A percentile compares a stretch with the other conserved stretches of the same genome.
Conservation (phyloP, 2,113 vertebrate species). For the Sialia sialis region DNA sequence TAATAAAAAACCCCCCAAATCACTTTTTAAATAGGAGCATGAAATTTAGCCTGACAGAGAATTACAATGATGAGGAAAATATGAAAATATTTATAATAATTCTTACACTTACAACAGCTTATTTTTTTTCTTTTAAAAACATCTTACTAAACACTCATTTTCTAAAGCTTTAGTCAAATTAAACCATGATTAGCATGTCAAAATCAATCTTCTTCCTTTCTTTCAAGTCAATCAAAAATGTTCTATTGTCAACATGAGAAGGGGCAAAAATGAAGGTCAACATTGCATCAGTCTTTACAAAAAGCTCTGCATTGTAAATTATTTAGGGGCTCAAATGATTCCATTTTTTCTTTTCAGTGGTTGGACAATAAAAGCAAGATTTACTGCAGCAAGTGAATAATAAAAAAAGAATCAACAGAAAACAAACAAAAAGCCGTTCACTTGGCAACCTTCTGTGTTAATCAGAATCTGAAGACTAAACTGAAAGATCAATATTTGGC, state of each 20-base stretch:
- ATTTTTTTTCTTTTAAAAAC: conserved; percentile 38
- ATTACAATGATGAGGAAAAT: conserved; percentile 14
- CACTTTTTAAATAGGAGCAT: background rate
- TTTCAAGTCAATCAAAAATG: conserved; percentile 38
- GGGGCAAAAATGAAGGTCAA: conserved; percentile 45
- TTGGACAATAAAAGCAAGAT: conserved; percentile 78
- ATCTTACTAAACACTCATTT: conserved; percentile 39
- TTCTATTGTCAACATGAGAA: background rate
- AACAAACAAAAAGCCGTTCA: conserved; percentile 75
- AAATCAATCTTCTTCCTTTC: conserved; percentile 38
- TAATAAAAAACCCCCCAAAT: background rate
- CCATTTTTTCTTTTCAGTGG: conserved; percentile 69
- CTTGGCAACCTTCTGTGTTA: conserved; percentile 73
- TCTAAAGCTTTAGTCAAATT: conserved; percentile 42
- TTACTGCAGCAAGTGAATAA: conserved; percentile 76
- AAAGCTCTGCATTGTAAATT: conserved; percentile 67
- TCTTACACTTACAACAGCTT: background rate
- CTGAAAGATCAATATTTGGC: conserved; percentile 78
- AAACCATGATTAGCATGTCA: conserved; percentile 36
- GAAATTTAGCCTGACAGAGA: background rate
- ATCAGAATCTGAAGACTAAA: conserved; percentile 76
- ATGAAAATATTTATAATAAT: conserved; percentile 31
- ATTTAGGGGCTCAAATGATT: conserved; percentile 75
- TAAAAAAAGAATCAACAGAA: conserved; percentile 80
- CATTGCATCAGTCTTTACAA: conserved; percentile 47